Evolutionary conservation across 2,113 vertebrate species (phyloP), one percentile per base, ranked within the genome.

Genomic region (Pholis gunnellus): DNA sequence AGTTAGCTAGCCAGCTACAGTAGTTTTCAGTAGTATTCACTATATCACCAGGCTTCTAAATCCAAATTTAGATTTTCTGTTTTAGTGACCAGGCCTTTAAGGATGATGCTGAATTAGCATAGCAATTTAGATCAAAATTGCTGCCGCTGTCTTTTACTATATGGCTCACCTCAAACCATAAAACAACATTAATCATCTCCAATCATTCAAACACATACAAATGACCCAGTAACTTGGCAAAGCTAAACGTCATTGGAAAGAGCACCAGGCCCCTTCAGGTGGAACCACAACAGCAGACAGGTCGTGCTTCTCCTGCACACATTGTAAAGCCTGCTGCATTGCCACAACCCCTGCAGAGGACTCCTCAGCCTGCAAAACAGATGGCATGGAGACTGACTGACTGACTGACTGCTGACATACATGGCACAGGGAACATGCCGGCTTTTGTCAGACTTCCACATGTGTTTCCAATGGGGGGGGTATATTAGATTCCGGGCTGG

Each of bases 391-490:
- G 92, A 91, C 84, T 36, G 82, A 89, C 46, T 38, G 38, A 38
- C 46, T 48, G 46, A 48, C 90, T 89, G 86, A 84, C 88, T 88
- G 90, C 89, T 90, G 93, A 93, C 92, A 92, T 88, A 85, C 85
- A 88, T 74, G 87, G 86, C 87, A 79, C 88, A 88, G 87, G 77
- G 89, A 91, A 91, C 93, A 91, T 87, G 88, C 77, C 44, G 60
- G 69, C 78, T 85, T 86, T 90, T 91, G 92, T 93, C 93, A 90
- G 89, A 92, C 86, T 71, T 85, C 75, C 90, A 91, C 94, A 93
- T 91, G 68, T 94, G 93, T 94, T 94, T 94, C 85, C 89, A 95
- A 94, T 94, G 92, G 78, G 69, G 72, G 9, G 74, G 27, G 27
- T 69, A 78, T 91, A 90, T 93, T 92, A 86, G 84, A 84, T 83